Evolutionary conservation across 1,140 invertebrate genomes (phyloP), one percentile per base, ranked within the genome.

Genomic region (Lanistes nyassanus): DNA sequence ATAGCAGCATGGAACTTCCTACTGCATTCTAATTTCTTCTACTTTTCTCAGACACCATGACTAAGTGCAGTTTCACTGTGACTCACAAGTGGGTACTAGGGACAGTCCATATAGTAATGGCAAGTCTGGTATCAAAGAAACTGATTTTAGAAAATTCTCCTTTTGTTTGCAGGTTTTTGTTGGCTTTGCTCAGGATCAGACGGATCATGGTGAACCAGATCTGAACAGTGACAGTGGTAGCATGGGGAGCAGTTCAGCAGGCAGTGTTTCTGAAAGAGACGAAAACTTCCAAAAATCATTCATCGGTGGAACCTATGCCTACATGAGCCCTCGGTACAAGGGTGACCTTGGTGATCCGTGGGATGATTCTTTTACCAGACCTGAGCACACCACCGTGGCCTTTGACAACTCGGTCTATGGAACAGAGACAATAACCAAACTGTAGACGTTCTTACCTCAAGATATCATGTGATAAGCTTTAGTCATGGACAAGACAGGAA

Each of bases 161-260:
- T n/a, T 66, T 37, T 37, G 34, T 36, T 21, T 21, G 47, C 65
- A 86, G 84, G 81, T 86, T 34, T 86, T 86, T 76, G 71, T 85
- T 47, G 82, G 79, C 53, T 84, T 86, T 78, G 79, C 81, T 19
- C 73, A 79, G 23, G 81, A 84, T 19, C 85, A 86, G 73, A 79
- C 72, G n/a, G 85, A 86, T 31, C 58, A 66, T 65, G 55, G 55
- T 26, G 55, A 72, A 4, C 13, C 6, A 11, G 70, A 62, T 34
- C 13, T 42, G 31, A 56, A 62, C 21, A 23, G 26, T 4, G 75
- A 51, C 11, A 37, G 73, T 23, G 76, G 70, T 31, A 69, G 60
- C 47, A 62, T 65, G 29, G 55, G 55, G 21, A 70, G 66, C 56
- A 42, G 58, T 19, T 60, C 36, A 21, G 9, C 11, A 6, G 7